phyloP scores from a whole-genome alignment of 2,113 vertebrate genomes.

The Anser brachyrhynchus region DNA sequence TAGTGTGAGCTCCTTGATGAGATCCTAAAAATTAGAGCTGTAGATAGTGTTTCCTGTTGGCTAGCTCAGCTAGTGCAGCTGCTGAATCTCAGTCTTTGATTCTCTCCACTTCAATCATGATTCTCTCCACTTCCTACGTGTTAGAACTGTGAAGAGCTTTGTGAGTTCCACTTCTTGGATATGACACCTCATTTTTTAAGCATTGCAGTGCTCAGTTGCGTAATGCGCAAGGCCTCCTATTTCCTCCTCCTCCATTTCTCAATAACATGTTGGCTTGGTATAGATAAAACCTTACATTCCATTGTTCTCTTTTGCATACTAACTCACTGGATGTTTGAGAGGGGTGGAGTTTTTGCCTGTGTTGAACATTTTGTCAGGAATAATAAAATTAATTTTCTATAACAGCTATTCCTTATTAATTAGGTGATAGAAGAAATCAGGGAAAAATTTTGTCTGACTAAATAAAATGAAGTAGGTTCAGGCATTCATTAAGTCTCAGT shows the following conservation, averaged over 20 bases:
- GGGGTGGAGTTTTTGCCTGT: not conserved
- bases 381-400: not conserved
- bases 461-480: not conserved
- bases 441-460: not conserved
- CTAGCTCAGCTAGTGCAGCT: not conserved
- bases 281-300: not conserved
- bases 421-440: not conserved
- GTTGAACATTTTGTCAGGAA: not conserved
- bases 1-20: not conserved
- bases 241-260: not conserved
- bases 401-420: not conserved
- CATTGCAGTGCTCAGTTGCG: not conserved
- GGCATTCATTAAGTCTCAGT: not conserved
- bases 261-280: not conserved
- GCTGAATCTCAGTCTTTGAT: not conserved
- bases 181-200: not conserved
- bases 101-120: not conserved
- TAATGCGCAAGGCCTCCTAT: not conserved
- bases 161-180: not conserved
- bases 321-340: not conserved
- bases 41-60: not conserved
- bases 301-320: not conserved
- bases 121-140: not conserved
- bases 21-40: not conserved
- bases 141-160: not conserved